Conservation (phyloP, 2,113 vertebrate species). For the Antechinus stuartii region DNA sequence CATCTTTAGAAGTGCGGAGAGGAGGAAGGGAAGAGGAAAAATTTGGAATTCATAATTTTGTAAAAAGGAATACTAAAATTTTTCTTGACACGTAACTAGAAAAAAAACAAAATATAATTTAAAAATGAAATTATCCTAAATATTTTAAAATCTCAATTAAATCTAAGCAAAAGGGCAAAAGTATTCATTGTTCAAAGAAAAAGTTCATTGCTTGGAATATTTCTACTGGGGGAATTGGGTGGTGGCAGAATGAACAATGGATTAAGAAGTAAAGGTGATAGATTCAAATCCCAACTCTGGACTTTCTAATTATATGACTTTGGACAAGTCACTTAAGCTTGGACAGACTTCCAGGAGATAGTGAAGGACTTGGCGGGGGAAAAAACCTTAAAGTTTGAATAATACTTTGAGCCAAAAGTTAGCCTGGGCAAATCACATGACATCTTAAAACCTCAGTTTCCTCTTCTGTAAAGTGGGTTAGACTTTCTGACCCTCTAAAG, state of each 20-base stretch:
- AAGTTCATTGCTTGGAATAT: background rate
- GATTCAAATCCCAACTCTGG: background rate
- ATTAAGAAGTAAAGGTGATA: background rate
- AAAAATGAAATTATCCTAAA: background rate
- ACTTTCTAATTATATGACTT: background rate
- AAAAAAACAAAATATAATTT: no score
- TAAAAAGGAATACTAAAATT: no score
- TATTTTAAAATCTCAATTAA: background rate
- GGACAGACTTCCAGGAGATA: no score
- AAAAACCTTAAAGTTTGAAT: background rate
- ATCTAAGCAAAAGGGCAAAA: background rate
- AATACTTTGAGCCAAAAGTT: background rate
- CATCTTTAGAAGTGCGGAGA: no score
- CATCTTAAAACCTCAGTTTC: background rate
- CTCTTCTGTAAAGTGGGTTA: background rate
- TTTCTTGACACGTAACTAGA: no score
- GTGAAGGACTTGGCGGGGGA: background rate
- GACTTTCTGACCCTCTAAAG: background rate
- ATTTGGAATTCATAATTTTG: no score
- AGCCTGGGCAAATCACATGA: background rate
- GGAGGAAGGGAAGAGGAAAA: no score
- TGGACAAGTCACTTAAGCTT: background rate
- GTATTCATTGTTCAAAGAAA: background rate
- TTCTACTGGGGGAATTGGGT: background rate
- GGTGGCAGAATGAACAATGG: background rate